These are phyloP conservation scores for Camponotus floridanus DNA, from an alignment of 1,140 invertebrate species.

Conservation along the genomic window DNA sequence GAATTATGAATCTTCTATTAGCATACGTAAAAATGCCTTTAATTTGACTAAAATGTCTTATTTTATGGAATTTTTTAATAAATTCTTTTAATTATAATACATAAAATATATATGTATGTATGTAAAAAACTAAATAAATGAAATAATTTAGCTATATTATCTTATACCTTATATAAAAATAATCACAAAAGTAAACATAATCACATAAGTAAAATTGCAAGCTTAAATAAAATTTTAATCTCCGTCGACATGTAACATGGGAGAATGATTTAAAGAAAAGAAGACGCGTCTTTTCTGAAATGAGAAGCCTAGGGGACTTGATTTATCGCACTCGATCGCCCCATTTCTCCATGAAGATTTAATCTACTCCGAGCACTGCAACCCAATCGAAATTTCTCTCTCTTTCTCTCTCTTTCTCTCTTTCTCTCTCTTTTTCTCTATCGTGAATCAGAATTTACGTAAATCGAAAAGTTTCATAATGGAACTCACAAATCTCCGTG, in stretches of 20 bases:
- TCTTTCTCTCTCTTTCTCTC: background rate
- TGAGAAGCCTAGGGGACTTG: constrained; percentile 51
- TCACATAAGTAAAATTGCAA: constrained; percentile 2
- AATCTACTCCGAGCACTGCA: constrained; percentile 36
- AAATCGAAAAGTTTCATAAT: constrained; percentile 59
- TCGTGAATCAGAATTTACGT: constrained; percentile 50
- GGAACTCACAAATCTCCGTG: constrained; percentile 47
- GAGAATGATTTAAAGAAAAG: constrained; percentile 49
- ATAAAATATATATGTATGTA: background rate
- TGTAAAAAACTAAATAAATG: constrained; percentile 2
- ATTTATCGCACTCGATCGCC: constrained; percentile 43
- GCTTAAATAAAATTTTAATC: constrained; percentile 28
- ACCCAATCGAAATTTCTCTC: constrained; percentile 13
- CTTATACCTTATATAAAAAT: background rate
- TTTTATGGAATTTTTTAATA: background rate
- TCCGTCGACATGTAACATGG: background rate
- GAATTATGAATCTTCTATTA: background rate
- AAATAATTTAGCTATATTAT: background rate
- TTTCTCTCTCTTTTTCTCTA: background rate
- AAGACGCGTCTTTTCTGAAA: constrained; percentile 23
- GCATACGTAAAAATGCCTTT: background rate
- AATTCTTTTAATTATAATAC: background rate
- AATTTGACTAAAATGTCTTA: background rate
- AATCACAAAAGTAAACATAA: background rate
- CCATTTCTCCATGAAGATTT: constrained; percentile 68